Percentiles rank a stretch among this genome's conserved stretches.
These are phyloP conservation scores for Malurus cyaneus DNA, from an alignment of 2,113 vertebrate species.

Conservation along the genomic window DNA sequence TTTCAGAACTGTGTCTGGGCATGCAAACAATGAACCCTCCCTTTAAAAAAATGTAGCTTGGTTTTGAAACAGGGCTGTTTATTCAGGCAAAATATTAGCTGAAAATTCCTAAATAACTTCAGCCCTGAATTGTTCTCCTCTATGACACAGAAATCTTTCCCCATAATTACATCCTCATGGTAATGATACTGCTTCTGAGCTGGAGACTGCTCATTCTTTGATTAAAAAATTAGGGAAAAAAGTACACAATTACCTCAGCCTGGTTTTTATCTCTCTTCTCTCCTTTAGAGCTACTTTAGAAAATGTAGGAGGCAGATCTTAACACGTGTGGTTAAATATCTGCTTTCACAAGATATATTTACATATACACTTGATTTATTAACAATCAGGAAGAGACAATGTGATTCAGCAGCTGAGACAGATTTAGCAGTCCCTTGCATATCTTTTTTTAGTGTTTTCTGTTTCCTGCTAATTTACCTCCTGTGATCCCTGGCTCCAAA, in stretches of 20 bases:
- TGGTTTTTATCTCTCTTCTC: neutral
- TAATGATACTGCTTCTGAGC: constrained; percentile 45
- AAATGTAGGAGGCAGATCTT: neutral
- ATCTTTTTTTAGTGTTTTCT: constrained; percentile 50
- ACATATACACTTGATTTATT: constrained; percentile 7
- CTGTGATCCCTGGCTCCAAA: constrained; percentile 6
- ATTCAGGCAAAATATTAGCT: constrained; percentile 11
- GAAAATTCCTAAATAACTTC: neutral
- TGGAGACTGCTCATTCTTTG: constrained; percentile 10
- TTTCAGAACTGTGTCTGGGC: neutral
- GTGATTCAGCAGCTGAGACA: constrained; percentile 7
- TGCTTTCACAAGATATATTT: constrained; percentile 15
- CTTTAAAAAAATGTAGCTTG: neutral
- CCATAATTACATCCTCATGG: constrained; percentile 36
- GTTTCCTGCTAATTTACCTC: constrained; percentile 59
- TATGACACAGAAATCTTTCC: neutral
- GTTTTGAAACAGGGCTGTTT: neutral
- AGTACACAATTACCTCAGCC: constrained; percentile 6
- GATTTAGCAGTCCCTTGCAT: constrained; percentile 39
- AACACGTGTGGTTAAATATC: neutral
- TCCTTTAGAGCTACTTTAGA: neutral
- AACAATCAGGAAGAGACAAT: constrained; percentile 5
- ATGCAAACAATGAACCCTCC: neutral
- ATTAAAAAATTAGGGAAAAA: constrained; percentile 20
- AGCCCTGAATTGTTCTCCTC: neutral